Conservation (phyloP, 1,140 invertebrate genomes). For the Galendromus occidentalis region DNA sequence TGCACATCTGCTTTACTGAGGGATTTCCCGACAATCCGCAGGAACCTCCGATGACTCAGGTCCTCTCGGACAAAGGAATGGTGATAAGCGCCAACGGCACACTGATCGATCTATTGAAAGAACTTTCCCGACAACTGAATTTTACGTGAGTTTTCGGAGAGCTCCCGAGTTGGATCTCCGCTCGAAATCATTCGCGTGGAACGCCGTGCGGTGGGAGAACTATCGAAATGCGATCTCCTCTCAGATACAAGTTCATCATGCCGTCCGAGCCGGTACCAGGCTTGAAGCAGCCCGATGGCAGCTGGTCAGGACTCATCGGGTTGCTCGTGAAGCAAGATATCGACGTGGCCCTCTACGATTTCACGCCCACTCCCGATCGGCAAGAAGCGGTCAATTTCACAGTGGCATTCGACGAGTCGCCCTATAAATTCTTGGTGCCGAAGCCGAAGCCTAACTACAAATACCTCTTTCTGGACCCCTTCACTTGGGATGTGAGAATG, state of each 20-base stretch:
- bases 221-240: slow-evolving; percentile 4
- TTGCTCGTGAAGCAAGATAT: slow-evolving; percentile 29
- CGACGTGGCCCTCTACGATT: slow-evolving; percentile 47
- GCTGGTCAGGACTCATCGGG: slow-evolving; percentile 26
- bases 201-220: slow-evolving; percentile 16
- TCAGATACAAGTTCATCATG: slow-evolving; percentile 18
- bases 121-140: slow-evolving; percentile 53
- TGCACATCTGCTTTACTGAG: background rate
- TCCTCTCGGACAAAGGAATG: slow-evolving; percentile 9
- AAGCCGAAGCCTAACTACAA: slow-evolving; percentile 48
- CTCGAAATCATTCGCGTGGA: slow-evolving; percentile 7
- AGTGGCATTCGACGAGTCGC: slow-evolving; percentile 47
- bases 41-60: slow-evolving; percentile 18
- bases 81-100: slow-evolving; percentile 16
- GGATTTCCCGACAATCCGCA: background rate
- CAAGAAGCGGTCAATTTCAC: slow-evolving; percentile 53
- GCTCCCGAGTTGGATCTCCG: background rate
- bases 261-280: slow-evolving; percentile 4
- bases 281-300: slow-evolving; percentile 12
- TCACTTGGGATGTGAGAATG: slow-evolving; percentile 34
- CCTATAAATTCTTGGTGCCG: slow-evolving; percentile 49
- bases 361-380: slow-evolving; percentile 42
- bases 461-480: slow-evolving; percentile 57
- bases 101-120: slow-evolving; percentile 46
- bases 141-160: slow-evolving; percentile 40